Conservation (phyloP, 2,888 invertebrate genomes). For the Chaitophorus viminalis region DNA sequence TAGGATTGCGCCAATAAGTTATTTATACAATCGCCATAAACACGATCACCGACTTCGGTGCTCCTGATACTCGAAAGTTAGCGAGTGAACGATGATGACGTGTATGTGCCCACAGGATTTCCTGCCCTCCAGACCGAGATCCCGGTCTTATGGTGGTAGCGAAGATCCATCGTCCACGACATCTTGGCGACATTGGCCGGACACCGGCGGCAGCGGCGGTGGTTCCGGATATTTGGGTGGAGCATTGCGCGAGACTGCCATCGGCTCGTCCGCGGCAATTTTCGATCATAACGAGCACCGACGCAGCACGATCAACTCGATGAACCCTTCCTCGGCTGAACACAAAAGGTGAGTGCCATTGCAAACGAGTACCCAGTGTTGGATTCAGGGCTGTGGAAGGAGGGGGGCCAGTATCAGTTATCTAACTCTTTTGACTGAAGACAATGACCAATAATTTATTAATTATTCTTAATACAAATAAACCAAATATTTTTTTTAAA, state of each 20-base stretch:
- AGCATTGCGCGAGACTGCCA: constrained; percentile 67
- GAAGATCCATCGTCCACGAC: constrained; percentile 39
- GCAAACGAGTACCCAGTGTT: too few relatives aligned
- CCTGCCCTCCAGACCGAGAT: constrained; percentile 41
- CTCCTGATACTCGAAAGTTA: too few relatives aligned
- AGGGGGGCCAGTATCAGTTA: too few relatives aligned
- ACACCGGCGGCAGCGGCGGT: constrained; percentile 65
- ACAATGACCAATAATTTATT: too few relatives aligned
- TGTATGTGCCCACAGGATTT: constrained; percentile 15
- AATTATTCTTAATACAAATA: too few relatives aligned
- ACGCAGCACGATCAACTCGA: neutral
- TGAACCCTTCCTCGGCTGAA: constrained; percentile 4
- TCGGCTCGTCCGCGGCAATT: constrained; percentile 66
- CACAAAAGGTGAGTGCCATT: constrained; percentile 43
- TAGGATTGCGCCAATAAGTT: too few relatives aligned
- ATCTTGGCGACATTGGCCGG: constrained; percentile 52
- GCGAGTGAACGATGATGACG: neutral
- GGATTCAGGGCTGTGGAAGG: too few relatives aligned
- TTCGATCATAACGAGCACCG: constrained; percentile 65
- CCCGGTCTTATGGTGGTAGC: constrained; percentile 40
- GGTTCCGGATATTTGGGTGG: constrained; percentile 67
- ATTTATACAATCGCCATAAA: too few relatives aligned
- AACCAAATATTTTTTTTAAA: too few relatives aligned
- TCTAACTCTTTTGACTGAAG: too few relatives aligned
- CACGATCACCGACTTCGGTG: too few relatives aligned